Percentiles rank a stretch among this genome's conserved stretches.
Evolutionary conservation across 2,888 invertebrate species (phyloP).

Genomic region (Temnothorax ravouxi): DNA sequence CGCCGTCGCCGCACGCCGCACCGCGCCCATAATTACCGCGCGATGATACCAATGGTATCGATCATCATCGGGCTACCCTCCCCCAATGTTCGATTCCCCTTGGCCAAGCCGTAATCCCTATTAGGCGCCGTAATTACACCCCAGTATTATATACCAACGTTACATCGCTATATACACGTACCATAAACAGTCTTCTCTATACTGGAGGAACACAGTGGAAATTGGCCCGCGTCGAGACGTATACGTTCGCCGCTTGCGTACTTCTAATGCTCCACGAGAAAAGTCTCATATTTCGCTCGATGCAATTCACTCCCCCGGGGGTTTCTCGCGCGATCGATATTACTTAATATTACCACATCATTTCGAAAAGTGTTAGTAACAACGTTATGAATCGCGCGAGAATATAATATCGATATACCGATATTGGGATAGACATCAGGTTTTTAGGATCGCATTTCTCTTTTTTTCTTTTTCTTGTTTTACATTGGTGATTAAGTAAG

Average conservation of each 20-base stretch:
- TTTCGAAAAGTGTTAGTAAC: constrained; percentile 9
- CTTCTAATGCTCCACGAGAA: constrained; percentile 14
- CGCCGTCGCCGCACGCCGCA: constrained; percentile 32
- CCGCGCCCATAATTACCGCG: constrained; percentile 80
- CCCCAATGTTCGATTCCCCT: constrained; percentile 67
- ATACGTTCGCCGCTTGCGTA: neutral
- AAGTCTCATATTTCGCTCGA: constrained; percentile 39
- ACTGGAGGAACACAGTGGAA: constrained; percentile 14
- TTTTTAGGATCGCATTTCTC: neutral
- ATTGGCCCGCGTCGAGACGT: constrained; percentile 34
- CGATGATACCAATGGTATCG: constrained; percentile 80
- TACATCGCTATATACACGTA: constrained; percentile 53
- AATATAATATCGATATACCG: neutral
- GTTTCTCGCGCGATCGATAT: constrained; percentile 14
- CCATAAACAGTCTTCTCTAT: constrained; percentile 33
- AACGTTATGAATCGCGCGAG: neutral
- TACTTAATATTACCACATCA: constrained; percentile 13
- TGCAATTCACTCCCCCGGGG: neutral
- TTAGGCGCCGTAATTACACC: constrained; percentile 74
- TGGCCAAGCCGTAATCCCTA: constrained; percentile 66
- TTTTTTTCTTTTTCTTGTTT: neutral
- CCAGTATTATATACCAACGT: constrained; percentile 58
- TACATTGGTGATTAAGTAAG: neutral
- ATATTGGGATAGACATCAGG: neutral
- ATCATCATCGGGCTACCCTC: constrained; percentile 75